Percentiles rank a stretch among this genome's conserved stretches.
Evolutionary conservation across 2,113 vertebrate species (phyloP).

Genomic region (Rhodinocichla rosea): DNA sequence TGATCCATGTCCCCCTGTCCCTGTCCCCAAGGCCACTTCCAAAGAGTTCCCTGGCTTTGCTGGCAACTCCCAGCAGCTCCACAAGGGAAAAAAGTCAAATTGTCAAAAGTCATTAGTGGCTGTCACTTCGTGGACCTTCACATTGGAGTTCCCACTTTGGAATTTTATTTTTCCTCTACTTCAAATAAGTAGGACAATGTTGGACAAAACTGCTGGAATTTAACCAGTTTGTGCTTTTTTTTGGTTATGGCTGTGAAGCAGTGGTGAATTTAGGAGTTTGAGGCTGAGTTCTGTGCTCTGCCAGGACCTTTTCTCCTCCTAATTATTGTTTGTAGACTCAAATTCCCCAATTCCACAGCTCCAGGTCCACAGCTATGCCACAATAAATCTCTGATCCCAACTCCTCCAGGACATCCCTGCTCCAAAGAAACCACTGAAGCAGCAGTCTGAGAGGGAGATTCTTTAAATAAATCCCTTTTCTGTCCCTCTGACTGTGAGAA

Average conservation of each 20-base stretch:
- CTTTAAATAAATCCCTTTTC: neutral
- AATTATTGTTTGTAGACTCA: neutral
- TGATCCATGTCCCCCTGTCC: neutral
- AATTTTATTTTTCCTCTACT: neutral
- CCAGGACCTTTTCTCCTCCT: neutral
- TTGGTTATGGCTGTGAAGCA: neutral
- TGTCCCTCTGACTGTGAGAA: neutral
- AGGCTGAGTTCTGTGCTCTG: neutral
- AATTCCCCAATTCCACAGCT: neutral
- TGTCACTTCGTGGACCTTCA: constrained; percentile 43
- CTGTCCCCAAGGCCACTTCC: neutral
- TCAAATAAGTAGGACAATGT: neutral
- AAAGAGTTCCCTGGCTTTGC: neutral
- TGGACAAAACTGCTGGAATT: neutral
- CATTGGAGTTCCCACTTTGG: neutral
- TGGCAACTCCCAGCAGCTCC: constrained; percentile 31
- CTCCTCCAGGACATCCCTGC: neutral
- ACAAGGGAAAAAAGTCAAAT: neutral
- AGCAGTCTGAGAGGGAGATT: neutral
- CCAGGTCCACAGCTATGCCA: fast-evolving
- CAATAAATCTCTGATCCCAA: neutral
- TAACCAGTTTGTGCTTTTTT: neutral
- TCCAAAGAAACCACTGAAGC: fast-evolving
- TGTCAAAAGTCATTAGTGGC: constrained; percentile 41
- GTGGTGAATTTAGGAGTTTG: neutral